Conservation (phyloP, 2,113 vertebrate genomes). For the Drymodes brunneopygia region DNA sequence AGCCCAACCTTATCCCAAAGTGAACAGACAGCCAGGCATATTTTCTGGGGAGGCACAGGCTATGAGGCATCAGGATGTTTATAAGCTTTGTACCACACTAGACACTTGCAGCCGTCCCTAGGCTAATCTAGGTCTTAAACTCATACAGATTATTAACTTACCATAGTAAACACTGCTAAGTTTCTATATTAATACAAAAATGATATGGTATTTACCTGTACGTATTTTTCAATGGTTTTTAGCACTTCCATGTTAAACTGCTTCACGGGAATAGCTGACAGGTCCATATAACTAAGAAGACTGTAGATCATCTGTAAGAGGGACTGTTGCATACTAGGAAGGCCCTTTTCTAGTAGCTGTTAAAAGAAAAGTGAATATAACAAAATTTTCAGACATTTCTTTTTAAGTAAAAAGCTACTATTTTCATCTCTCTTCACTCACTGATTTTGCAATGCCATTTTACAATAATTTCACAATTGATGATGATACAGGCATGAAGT, state of each 20-base stretch:
- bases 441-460: neutral
- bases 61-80: neutral
- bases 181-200: neutral
- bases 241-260: slow-evolving; percentile 94
- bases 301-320: slow-evolving; percentile 96
- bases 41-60: neutral
- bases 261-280: slow-evolving; percentile 89
- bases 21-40: neutral
- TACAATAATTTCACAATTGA: neutral
- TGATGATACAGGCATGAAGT: neutral
- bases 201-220: slow-evolving; percentile 79
- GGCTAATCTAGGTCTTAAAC: neutral
- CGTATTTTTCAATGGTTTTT: slow-evolving; percentile 97
- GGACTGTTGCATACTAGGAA: slow-evolving; percentile 95
- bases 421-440: neutral
- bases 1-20: neutral
- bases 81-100: neutral
- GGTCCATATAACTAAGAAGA: slow-evolving; percentile 94
- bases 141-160: neutral
- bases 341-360: slow-evolving; percentile 93
- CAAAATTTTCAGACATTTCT: neutral
- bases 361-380: neutral
- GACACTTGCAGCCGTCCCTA: neutral
- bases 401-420: neutral
- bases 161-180: neutral